These are phyloP conservation scores for Tokudaia tokunoshimensis DNA, from an alignment of 2,797 vertebrate species.

Conservation along the genomic window DNA sequence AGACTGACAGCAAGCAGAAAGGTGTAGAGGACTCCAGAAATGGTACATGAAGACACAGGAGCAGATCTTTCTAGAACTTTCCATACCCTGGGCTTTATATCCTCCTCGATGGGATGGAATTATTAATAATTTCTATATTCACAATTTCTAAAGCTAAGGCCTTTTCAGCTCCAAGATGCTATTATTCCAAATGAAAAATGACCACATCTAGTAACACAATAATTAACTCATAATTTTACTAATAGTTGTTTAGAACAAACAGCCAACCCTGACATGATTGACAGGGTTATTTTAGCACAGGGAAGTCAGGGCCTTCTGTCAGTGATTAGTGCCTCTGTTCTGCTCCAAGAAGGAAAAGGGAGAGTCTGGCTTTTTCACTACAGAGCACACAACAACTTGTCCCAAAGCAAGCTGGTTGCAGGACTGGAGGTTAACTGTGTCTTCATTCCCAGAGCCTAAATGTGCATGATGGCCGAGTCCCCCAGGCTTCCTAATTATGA, in stretches of 20 bases:
- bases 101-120: background rate
- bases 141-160: background rate
- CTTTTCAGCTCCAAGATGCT: conserved; percentile 41
- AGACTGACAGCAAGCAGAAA: background rate
- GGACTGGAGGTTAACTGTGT: background rate
- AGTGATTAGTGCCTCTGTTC: background rate
- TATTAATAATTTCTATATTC: background rate
- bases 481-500: background rate
- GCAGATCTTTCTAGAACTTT: background rate
- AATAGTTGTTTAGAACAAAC: conserved; percentile 30
- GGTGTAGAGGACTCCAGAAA: background rate
- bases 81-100: background rate
- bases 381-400: background rate
- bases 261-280: background rate
- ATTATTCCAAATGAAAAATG: conserved; percentile 63
- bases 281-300: conserved; percentile 24
- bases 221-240: conserved; percentile 19
- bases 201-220: background rate
- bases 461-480: background rate
- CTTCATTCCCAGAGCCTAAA: background rate
- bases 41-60: background rate
- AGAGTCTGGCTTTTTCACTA: background rate
- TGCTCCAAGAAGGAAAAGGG: background rate
- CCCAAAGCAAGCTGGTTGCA: background rate
- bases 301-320: background rate